phyloP scores from a whole-genome alignment of 2,797 vertebrate genomes.

The Lagorchestes hirsutus region DNA sequence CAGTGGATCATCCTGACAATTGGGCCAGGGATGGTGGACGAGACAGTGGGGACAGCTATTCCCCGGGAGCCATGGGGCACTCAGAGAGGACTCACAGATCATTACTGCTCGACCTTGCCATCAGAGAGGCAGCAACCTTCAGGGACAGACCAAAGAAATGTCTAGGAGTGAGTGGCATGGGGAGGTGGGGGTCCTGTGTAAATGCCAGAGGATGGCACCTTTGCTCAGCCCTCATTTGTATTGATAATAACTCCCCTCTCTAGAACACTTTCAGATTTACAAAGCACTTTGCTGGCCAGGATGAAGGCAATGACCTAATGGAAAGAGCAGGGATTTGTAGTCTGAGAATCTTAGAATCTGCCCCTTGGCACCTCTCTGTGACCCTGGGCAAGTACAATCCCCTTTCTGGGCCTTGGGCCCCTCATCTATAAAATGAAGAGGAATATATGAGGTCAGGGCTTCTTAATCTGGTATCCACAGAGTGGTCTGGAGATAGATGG shows the following conservation, averaged over 20 bases:
- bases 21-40: conserved; percentile 87
- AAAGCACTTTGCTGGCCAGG: not conserved
- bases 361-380: not conserved
- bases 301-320: not conserved
- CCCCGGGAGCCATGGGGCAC: conserved; percentile 90
- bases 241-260: not conserved
- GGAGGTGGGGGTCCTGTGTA: not conserved
- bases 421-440: not conserved
- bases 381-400: not conserved
- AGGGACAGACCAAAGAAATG: conserved; percentile 47
- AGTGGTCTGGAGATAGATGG: not conserved
- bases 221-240: not conserved
- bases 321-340: not conserved
- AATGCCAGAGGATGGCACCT: not conserved
- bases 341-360: not conserved
- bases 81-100: conserved; percentile 92
- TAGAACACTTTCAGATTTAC: not conserved
- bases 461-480: not conserved
- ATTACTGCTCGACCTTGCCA: conserved; percentile 92
- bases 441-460: not conserved
- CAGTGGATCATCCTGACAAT: conserved; percentile 92
- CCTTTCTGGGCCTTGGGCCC: not conserved
- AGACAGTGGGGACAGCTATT: conserved; percentile 93
- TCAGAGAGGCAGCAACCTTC: conserved; percentile 91
- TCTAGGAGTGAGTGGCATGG: not conserved